A percentile compares a stretch with the other conserved stretches of the same genome.
These are phyloP conservation scores for Chrysomela aeneicollis DNA, from an alignment of 2,888 invertebrate genomes.

Conservation along the genomic window DNA sequence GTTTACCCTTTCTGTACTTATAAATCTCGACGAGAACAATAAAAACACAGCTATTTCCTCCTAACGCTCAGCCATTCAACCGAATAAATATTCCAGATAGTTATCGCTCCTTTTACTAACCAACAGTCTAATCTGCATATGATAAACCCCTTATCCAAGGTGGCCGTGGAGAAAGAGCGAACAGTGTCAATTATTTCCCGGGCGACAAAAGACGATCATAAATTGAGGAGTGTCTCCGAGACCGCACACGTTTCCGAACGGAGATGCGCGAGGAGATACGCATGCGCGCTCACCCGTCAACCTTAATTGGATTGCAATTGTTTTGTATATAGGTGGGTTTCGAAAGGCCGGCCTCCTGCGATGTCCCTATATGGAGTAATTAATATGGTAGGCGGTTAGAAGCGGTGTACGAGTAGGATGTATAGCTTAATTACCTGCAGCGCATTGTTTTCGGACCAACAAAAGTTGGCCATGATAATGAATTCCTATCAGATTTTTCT, in stretches of 20 bases:
- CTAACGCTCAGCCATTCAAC: background rate
- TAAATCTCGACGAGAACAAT: background rate
- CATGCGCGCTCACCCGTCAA: slow-evolving; percentile 46
- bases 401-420: slow-evolving; percentile 35
- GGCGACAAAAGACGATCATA: slow-evolving; percentile 55
- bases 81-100: slow-evolving; percentile 14
- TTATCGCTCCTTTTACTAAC: slow-evolving; percentile 28
- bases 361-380: slow-evolving; percentile 51
- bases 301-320: slow-evolving; percentile 45
- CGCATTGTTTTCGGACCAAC: slow-evolving; percentile 20
- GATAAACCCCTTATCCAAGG: slow-evolving; percentile 37
- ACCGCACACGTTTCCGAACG: slow-evolving; percentile 55
- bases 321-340: slow-evolving; percentile 35
- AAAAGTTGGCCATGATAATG: slow-evolving; percentile 11
- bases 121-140: slow-evolving; percentile 32
- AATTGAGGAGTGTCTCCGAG: slow-evolving; percentile 53
- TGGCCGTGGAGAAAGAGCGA: slow-evolving; percentile 49
- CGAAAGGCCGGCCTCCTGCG: slow-evolving; percentile 39
- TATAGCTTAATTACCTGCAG: slow-evolving; percentile 45
- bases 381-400: slow-evolving; percentile 46
- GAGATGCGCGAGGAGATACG: slow-evolving; percentile 50
- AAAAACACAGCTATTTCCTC: background rate
- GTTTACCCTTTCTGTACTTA: background rate
- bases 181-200: slow-evolving; percentile 54
- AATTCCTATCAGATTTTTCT: background rate